Base-by-base conservation (phyloP, 2,888 invertebrate genomes). In the Orthosia gothica region DNA sequence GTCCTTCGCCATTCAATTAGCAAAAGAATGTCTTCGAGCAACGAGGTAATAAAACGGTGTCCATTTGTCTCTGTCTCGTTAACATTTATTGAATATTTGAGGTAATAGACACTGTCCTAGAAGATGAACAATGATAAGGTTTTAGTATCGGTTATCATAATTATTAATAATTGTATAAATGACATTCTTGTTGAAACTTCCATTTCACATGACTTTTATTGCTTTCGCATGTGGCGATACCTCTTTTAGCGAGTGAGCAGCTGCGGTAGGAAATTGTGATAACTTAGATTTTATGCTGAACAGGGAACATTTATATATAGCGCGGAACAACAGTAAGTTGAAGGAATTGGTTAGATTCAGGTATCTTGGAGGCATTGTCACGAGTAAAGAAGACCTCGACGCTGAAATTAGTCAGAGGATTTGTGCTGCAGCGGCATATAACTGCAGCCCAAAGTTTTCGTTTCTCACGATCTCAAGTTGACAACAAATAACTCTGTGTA, bases 1-100 rank as follows among this genome's bases (percentile, higher is more conserved):
- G 59, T 62, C 16, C 59, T 74, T 61, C 18, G 40, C 68, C 49
- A 62, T 81, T 76, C 82, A 86, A 88, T 87, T 82, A 86, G 66
- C 66, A 64, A 76, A 74, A 63, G 66, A 75, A 58, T 70, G 74
- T 79, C 55, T 64, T 70, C 23, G 18, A 23, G 18, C 20, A 76
- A 76, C 62, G 77, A 70, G 49, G 45, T 32, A 58, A 81, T 87
- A 82, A 82, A 82, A 76, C 15, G 55, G 52, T 32, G 40, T 71
- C 74, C 40, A 68, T 72, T 82, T 76, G 52, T 59, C 64, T 65
- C 58, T 61, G 59, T 74, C 20, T 69, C 65, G 66, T 76, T 76
- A 71, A 57, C 71, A 81, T 83, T 76, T 68, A 55, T 57, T 52
- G 54, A 54, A 74, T 86, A 57, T 70, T 71, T 63, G 40, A 52